Evolutionary conservation across 2,113 vertebrate genomes (phyloP).

Genomic region (Tautogolabrus adspersus): DNA sequence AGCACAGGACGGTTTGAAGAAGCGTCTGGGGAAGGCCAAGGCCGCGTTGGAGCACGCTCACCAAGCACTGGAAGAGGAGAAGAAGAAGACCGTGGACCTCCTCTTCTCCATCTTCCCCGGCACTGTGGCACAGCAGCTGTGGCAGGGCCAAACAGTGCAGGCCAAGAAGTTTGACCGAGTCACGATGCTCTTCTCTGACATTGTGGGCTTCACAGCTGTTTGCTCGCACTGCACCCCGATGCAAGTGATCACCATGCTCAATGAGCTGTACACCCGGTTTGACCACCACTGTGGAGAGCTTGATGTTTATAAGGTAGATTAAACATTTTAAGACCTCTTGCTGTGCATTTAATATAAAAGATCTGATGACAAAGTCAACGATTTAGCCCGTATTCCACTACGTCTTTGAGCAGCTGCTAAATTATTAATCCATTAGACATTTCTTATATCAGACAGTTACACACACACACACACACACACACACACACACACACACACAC

Average conservation of each 20-base stretch:
- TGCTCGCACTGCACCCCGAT: constrained; percentile 95
- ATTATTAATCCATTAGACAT: no score
- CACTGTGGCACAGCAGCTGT: constrained; percentile 95
- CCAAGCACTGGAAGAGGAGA: constrained; percentile 96
- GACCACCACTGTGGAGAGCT: constrained; percentile 95
- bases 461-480: neutral
- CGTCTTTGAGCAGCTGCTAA: no score
- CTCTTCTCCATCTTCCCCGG: constrained; percentile 96
- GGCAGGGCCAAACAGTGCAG: constrained; percentile 95
- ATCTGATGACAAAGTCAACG: no score
- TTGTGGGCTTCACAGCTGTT: constrained; percentile 97
- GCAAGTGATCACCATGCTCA: constrained; percentile 99
- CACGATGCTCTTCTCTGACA: constrained; percentile 98
- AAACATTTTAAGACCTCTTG: neutral
- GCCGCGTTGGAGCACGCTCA: constrained; percentile 94
- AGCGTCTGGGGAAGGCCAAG: constrained; percentile 95
- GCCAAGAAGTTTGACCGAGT: constrained; percentile 95
- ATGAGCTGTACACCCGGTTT: constrained; percentile 95
- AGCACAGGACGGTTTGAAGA: constrained; percentile 97
- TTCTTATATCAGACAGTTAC: neutral
- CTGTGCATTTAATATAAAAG: neutral
- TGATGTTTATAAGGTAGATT: constrained; percentile 95
- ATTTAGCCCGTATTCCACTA: no score
- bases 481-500: neutral
- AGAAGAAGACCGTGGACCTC: constrained; percentile 96